phyloP scores from a whole-genome alignment of 2,113 vertebrate genomes.

The Tretioscincus oriximinensis region DNA sequence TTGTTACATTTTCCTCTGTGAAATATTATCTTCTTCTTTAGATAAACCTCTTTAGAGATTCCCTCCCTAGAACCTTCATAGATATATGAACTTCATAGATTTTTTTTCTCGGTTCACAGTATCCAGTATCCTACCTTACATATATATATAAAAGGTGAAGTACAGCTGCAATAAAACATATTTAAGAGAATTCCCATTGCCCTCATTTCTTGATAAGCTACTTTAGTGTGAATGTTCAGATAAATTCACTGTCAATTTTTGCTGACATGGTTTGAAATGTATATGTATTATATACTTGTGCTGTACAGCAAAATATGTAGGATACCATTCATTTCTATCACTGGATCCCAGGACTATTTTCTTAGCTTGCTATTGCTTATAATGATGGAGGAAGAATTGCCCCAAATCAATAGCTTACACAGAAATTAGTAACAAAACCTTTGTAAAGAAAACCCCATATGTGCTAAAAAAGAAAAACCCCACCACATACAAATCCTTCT shows the following conservation, averaged over 20 bases:
- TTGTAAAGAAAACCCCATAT: not conserved
- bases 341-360: not conserved
- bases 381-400: not conserved
- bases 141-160: no score
- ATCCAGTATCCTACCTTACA: no score
- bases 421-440: not conserved
- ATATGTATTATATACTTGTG: not conserved
- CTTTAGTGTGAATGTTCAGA: not conserved
- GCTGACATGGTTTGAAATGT: not conserved
- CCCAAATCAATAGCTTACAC: not conserved
- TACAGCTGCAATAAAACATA: not conserved
- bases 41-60: no score
- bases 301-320: not conserved
- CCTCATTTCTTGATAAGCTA: no score
- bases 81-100: no score
- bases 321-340: not conserved
- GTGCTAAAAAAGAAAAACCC: not conserved
- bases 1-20: not conserved
- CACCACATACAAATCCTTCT: not conserved
- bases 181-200: not conserved
- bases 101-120: no score
- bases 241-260: not conserved
- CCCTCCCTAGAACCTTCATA: no score
- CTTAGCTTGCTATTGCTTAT: not conserved
- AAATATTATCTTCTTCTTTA: not conserved